These are phyloP conservation scores for Autographa gamma DNA, from an alignment of 2,888 invertebrate species.

Conservation along the genomic window DNA sequence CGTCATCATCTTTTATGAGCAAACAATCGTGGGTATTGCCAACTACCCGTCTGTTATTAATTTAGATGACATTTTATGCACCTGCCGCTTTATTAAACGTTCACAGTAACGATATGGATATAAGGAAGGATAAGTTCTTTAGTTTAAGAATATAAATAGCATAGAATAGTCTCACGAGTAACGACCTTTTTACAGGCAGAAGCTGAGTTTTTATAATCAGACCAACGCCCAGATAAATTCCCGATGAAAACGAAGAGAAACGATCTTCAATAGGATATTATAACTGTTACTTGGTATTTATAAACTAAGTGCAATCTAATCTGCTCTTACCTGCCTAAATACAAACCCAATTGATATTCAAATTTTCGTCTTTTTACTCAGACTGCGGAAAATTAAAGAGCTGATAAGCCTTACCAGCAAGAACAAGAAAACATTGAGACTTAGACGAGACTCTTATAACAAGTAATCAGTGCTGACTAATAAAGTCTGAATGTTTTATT, in stretches of 20 bases:
- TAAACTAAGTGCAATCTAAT: no score
- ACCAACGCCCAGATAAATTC: background rate
- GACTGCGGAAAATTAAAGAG: no score
- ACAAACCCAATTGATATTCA: no score
- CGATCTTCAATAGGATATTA: background rate
- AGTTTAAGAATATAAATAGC: no score
- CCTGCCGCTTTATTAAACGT: constrained; percentile 11
- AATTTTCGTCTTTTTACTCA: no score
- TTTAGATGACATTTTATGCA: constrained; percentile 38
- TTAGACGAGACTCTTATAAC: background rate
- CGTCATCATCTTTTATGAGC: constrained; percentile 19
- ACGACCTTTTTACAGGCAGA: background rate
- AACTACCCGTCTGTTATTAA: constrained; percentile 21
- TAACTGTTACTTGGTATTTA: no score
- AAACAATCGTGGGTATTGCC: constrained; percentile 40
- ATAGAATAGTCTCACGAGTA: background rate
- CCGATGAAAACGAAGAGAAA: background rate
- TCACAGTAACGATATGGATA: background rate
- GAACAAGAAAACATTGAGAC: background rate
- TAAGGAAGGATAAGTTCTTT: background rate
- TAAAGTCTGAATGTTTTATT: background rate
- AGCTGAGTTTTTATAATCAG: no score
- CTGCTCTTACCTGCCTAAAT: no score
- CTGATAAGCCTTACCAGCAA: background rate
- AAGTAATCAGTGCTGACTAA: background rate